Evolutionary conservation across 2,888 invertebrate species (phyloP).

Genomic region (Ophonus ardosiacus): DNA sequence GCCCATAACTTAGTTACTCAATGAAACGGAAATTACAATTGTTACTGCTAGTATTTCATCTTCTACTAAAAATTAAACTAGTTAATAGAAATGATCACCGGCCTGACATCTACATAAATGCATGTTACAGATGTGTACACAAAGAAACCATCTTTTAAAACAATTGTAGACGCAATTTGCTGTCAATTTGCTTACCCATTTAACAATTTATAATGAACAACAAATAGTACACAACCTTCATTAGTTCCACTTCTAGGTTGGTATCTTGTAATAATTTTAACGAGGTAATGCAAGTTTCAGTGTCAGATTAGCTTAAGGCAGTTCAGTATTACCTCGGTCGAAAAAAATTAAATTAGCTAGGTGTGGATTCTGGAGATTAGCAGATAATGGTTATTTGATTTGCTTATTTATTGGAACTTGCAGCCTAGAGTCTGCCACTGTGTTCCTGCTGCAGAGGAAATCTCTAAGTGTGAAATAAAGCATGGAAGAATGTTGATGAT

Average conservation of each 20-base stretch:
- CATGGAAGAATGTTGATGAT: slow-evolving; percentile 58
- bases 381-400: slow-evolving; percentile 21
- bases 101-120: neutral
- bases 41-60: no score
- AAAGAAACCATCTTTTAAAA: neutral
- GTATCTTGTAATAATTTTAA: slow-evolving; percentile 19
- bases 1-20: no score
- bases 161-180: neutral
- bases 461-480: slow-evolving; percentile 43
- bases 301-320: slow-evolving; percentile 39
- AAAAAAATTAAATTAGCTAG: slow-evolving; percentile 33
- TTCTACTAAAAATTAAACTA: neutral
- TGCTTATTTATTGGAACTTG: neutral
- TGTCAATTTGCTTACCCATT: neutral
- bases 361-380: slow-evolving; percentile 15
- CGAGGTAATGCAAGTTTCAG: slow-evolving; percentile 26
- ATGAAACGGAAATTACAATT: no score
- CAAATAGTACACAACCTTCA: neutral
- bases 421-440: neutral
- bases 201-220: neutral
- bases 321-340: no score
- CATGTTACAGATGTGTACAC: neutral
- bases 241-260: neutral
- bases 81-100: neutral
- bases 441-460: slow-evolving; percentile 13